A percentile compares a stretch with the other conserved stretches of the same genome.
Conservation (phyloP, 2,797 vertebrate genomes). For the Cottoperca gobio region DNA sequence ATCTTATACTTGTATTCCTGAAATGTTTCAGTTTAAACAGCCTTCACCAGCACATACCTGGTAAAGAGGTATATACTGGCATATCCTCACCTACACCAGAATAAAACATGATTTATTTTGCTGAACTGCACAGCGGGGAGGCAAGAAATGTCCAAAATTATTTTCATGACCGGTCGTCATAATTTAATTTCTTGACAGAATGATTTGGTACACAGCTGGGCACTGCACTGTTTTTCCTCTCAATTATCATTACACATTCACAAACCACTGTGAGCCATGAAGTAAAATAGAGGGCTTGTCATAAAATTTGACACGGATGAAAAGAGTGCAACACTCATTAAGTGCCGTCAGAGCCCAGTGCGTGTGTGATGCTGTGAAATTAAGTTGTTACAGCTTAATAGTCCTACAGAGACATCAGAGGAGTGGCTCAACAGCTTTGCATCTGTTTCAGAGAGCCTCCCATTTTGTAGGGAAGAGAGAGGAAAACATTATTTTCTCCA, state of each 20-base stretch:
- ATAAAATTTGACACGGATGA: slow-evolving; percentile 72
- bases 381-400: slow-evolving; percentile 70
- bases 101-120: neutral
- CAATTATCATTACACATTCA: slow-evolving; percentile 67
- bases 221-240: slow-evolving; percentile 55
- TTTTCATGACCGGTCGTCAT: slow-evolving; percentile 31
- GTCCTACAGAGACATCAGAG: slow-evolving; percentile 61
- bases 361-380: slow-evolving; percentile 67
- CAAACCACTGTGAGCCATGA: slow-evolving; percentile 45
- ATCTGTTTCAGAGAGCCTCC: slow-evolving; percentile 47
- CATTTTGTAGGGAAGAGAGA: slow-evolving; percentile 14
- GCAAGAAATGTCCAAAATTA: slow-evolving; percentile 48
- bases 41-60: neutral
- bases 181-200: slow-evolving; percentile 62
- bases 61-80: neutral
- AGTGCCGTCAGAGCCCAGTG: slow-evolving; percentile 59
- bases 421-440: slow-evolving; percentile 51
- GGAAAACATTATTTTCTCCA: slow-evolving; percentile 14
- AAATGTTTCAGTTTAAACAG: neutral
- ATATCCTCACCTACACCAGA: neutral
- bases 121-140: neutral
- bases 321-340: slow-evolving; percentile 70
- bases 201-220: slow-evolving; percentile 70
- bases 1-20: neutral
- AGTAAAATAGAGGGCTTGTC: slow-evolving; percentile 65